Percentiles rank a stretch among this genome's conserved stretches.
These are phyloP conservation scores for Solen grandis DNA, from an alignment of 1,140 invertebrate genomes.

Conservation along the genomic window DNA sequence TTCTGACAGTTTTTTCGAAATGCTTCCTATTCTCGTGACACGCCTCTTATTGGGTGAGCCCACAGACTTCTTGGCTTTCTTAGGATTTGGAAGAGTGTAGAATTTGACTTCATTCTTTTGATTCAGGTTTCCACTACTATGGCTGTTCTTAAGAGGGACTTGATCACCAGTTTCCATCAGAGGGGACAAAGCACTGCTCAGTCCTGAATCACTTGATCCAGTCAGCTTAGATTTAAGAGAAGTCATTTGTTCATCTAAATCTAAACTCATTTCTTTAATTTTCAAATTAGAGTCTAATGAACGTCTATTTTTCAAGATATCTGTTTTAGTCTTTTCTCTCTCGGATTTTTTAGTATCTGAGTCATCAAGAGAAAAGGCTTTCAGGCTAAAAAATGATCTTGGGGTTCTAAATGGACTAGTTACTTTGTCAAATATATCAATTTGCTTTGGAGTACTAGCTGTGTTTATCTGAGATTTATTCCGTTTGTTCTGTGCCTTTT, in stretches of 20 bases:
- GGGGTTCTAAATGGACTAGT: not conserved
- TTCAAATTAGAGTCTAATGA: slow-evolving; percentile 45
- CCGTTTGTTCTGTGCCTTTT: slow-evolving; percentile 16
- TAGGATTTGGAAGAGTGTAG: slow-evolving; percentile 47
- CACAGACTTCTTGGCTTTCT: slow-evolving; percentile 13
- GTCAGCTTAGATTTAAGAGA: not conserved
- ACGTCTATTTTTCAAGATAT: slow-evolving; percentile 11
- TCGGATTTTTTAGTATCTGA: not conserved
- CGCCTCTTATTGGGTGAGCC: not conserved
- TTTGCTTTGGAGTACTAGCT: not conserved
- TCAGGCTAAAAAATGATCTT: not conserved
- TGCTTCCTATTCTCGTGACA: slow-evolving; percentile 25
- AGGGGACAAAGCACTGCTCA: slow-evolving; percentile 22
- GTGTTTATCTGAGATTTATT: slow-evolving; percentile 29
- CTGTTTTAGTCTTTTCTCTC: not conserved
- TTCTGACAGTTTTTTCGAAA: slow-evolving; percentile 36
- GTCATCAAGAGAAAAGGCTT: slow-evolving; percentile 9
- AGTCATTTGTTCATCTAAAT: not conserved
- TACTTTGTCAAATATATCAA: not conserved
- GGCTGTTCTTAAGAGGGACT: not conserved
- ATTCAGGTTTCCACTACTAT: not conserved
- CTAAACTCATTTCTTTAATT: slow-evolving; percentile 2
- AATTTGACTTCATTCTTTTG: slow-evolving; percentile 22
- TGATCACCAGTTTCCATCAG: slow-evolving; percentile 26
- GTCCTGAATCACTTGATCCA: slow-evolving; percentile 20